These are phyloP conservation scores for Eutolmus rufibarbis DNA, from an alignment of 2,888 invertebrate genomes.

Conservation along the genomic window DNA sequence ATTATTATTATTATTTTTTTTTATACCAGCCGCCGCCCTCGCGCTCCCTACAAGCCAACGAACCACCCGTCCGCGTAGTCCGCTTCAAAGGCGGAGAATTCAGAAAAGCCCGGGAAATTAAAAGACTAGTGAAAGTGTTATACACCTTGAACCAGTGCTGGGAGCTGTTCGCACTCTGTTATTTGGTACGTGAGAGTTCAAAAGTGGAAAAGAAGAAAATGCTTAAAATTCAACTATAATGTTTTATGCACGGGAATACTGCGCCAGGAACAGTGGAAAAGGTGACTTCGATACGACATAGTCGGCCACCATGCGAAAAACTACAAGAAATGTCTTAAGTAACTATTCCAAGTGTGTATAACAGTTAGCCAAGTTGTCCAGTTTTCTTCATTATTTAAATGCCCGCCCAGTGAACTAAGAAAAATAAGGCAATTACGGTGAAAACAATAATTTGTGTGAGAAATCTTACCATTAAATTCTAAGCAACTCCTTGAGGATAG, in stretches of 20 bases:
- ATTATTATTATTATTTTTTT: background rate
- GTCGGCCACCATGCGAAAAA: conserved; percentile 17
- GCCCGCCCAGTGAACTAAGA: background rate
- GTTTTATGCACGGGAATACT: background rate
- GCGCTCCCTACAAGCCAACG: background rate
- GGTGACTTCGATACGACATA: conserved; percentile 25
- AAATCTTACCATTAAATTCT: background rate
- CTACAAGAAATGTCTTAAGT: background rate
- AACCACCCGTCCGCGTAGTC: background rate
- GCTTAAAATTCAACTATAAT: conserved; percentile 2
- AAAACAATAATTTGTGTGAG: background rate
- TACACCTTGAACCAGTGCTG: background rate
- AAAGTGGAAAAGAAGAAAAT: background rate
- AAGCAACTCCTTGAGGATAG: background rate
- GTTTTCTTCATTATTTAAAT: background rate
- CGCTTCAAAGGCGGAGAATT: background rate
- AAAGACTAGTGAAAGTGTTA: background rate
- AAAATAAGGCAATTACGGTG: background rate
- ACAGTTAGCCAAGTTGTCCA: background rate
- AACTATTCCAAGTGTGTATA: background rate
- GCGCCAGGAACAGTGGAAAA: conserved; percentile 9
- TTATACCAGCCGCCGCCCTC: background rate
- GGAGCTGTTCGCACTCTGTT: background rate
- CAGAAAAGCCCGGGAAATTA: background rate
- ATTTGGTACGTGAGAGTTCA: background rate